These are phyloP conservation scores for Cheirogaleus medius DNA, from an alignment of 2,113 vertebrate genomes.

Conservation along the genomic window DNA sequence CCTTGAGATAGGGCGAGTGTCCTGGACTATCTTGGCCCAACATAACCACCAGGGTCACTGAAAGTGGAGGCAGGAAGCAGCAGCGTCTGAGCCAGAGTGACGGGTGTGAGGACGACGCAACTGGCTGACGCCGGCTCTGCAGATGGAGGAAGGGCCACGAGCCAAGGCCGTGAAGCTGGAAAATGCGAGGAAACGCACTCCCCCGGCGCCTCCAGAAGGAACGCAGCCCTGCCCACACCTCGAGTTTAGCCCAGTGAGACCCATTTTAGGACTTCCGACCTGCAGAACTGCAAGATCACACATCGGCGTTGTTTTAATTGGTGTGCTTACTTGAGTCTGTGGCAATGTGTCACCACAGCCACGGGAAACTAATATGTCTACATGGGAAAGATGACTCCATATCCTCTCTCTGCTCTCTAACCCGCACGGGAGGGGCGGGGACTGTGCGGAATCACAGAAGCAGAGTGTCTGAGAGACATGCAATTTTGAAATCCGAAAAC, in stretches of 20 bases:
- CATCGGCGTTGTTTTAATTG: not conserved
- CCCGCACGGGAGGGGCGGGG: no score
- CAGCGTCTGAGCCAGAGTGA: not conserved
- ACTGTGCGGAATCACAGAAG: not conserved
- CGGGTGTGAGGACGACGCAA: not conserved
- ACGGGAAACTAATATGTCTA: not conserved
- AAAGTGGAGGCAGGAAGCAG: not conserved
- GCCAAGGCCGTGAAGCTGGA: not conserved
- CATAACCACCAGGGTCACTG: not conserved
- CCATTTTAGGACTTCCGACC: not conserved
- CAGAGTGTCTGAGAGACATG: not conserved
- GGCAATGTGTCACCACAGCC: not conserved
- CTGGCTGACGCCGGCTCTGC: not conserved
- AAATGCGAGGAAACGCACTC: not conserved
- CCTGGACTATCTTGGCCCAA: not conserved
- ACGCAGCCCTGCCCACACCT: not conserved
- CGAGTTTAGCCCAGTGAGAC: not conserved
- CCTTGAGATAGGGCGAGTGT: not conserved
- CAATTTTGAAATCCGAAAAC: not conserved
- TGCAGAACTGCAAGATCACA: not conserved
- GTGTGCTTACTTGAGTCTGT: not conserved
- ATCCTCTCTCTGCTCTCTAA: not conserved
- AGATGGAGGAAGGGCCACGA: fast-evolving
- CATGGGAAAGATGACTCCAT: not conserved
- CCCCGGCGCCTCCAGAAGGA: not conserved